These are phyloP conservation scores for Sitta carolinensis DNA, from an alignment of 2,797 vertebrate genomes.

Conservation along the genomic window DNA sequence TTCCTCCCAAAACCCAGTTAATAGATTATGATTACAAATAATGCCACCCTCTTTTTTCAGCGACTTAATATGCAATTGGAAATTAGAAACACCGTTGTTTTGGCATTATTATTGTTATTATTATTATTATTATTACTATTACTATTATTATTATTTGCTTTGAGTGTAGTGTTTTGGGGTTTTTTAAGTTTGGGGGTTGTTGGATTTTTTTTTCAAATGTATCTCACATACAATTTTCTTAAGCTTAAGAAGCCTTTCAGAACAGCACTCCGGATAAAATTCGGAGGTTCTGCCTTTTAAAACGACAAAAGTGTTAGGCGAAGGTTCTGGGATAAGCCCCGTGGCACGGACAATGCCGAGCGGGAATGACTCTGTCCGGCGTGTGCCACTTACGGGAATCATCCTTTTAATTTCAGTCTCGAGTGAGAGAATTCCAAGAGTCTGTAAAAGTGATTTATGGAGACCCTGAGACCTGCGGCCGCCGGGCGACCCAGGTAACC, in stretches of 20 bases:
- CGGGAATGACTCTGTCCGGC: background rate
- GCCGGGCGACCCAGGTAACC: background rate
- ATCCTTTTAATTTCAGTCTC: background rate
- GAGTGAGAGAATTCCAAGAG: background rate
- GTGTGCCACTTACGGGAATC: background rate
- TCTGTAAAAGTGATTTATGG: background rate
- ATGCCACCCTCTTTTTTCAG: background rate
- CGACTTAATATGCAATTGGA: background rate
- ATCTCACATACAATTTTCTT: background rate
- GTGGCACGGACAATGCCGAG: background rate
- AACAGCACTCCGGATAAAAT: background rate
- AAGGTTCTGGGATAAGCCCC: background rate
- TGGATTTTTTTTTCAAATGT: background rate
- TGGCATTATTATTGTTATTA: background rate
- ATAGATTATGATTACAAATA: conserved; percentile 12
- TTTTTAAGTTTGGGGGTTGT: background rate
- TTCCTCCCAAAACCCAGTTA: conserved; percentile 3
- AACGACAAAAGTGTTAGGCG: background rate
- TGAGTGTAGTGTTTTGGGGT: background rate
- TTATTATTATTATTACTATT: background rate
- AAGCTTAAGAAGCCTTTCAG: background rate
- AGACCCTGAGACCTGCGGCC: background rate
- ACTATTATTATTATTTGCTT: background rate
- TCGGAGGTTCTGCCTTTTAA: background rate
- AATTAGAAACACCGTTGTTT: background rate